phyloP scores from a whole-genome alignment of 2,888 invertebrate genomes.

The Pycnomerus fuliginosus region DNA sequence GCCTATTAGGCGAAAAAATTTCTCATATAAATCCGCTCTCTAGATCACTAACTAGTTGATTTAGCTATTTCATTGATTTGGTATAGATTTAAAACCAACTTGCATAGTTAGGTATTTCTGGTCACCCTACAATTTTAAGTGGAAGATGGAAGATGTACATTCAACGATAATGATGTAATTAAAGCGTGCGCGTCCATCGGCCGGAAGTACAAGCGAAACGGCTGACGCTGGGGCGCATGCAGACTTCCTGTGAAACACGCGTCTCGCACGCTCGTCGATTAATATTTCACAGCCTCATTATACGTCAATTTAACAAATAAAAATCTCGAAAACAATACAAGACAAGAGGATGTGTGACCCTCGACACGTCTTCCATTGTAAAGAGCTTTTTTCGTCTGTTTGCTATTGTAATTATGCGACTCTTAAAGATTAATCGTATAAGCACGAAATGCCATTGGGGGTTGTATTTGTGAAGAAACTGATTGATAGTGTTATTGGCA shows the following conservation, averaged over 20 bases:
- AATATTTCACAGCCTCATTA: not conserved
- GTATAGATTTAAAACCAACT: too few species aligned
- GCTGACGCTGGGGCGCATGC: slow-evolving; percentile 37
- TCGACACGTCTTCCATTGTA: too few species aligned
- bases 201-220: slow-evolving; percentile 44
- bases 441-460: too few species aligned
- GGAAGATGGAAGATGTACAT: not conserved
- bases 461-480: too few species aligned
- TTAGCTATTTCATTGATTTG: too few species aligned
- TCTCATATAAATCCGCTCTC: too few species aligned
- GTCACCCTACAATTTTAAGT: too few species aligned
- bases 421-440: too few species aligned
- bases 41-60: too few species aligned
- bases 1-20: too few species aligned
- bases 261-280: slow-evolving; percentile 1
- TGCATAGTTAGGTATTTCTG: too few species aligned
- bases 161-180: slow-evolving; percentile 39
- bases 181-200: slow-evolving; percentile 37
- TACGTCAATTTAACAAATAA: not conserved
- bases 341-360: too few species aligned
- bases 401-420: slow-evolving; percentile 1
- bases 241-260: slow-evolving; percentile 1
- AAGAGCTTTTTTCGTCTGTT: not conserved
- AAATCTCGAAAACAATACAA: not conserved
- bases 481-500: slow-evolving; percentile 32